phyloP scores from a whole-genome alignment of 2,888 invertebrate genomes.

The Epistrophe eligans region DNA sequence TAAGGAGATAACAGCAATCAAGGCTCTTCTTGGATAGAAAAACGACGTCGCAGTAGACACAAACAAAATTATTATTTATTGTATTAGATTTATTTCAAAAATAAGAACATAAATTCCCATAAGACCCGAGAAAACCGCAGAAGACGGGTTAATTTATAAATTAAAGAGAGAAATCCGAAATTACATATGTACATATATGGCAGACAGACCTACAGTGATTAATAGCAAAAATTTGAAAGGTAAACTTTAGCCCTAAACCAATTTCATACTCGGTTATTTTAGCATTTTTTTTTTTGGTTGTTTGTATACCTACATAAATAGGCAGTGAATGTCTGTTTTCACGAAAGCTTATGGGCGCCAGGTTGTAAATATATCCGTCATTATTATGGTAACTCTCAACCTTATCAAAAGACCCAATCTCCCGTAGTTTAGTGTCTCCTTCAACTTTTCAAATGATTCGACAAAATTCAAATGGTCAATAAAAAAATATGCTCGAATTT shows the following conservation, averaged over 20 bases:
- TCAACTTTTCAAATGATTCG: background rate
- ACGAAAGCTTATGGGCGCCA: background rate
- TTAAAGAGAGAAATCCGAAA: background rate
- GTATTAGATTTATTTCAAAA: background rate
- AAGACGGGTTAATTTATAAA: background rate
- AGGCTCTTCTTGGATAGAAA: background rate
- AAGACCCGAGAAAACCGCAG: background rate
- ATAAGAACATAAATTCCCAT: background rate
- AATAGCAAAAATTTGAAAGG: background rate
- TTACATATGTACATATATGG: background rate
- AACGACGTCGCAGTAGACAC: background rate
- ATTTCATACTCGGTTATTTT: background rate
- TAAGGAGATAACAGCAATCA: background rate
- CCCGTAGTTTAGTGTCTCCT: background rate
- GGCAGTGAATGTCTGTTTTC: background rate
- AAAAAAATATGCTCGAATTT: background rate
- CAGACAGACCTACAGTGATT: background rate
- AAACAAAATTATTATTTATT: conserved; percentile 20
- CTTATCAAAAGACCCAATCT: background rate
- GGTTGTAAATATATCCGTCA: background rate
- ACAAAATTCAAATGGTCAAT: background rate
- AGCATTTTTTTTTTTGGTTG: background rate
- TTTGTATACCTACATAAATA: background rate
- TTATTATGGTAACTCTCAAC: background rate
- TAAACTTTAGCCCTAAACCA: background rate